A percentile compares a stretch with the other conserved stretches of the same genome.
Evolutionary conservation across 2,113 vertebrate genomes (phyloP).

Genomic region (Lycocorax pyrrhopterus): DNA sequence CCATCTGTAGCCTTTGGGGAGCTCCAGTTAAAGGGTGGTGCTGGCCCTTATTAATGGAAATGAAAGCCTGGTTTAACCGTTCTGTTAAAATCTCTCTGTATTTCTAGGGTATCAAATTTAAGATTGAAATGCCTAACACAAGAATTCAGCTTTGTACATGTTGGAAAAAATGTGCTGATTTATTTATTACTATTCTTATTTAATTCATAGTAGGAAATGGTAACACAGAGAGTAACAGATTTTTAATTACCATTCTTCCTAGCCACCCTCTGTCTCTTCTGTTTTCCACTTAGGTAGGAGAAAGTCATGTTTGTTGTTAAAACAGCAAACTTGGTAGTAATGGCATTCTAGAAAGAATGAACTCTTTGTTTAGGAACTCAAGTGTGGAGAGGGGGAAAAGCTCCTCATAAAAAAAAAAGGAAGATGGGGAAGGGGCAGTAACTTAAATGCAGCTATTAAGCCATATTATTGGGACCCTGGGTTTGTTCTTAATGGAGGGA

Average conservation of each 20-base stretch:
- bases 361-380: slow-evolving; percentile 32
- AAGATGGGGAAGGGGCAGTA: slow-evolving; percentile 1
- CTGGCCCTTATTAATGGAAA: not conserved
- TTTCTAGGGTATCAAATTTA: not conserved
- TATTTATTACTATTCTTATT: not conserved
- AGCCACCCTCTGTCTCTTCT: not conserved
- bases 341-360: slow-evolving; percentile 18
- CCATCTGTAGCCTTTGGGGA: not conserved
- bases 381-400: not conserved
- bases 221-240: not conserved
- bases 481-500: slow-evolving; percentile 56
- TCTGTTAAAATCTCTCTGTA: not conserved
- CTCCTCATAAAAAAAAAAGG: not conserved
- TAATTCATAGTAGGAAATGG: not conserved
- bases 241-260: not conserved
- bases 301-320: slow-evolving; percentile 44
- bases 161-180: not conserved
- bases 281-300: not conserved
- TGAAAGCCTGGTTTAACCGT: not conserved
- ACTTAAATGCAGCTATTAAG: slow-evolving; percentile 64
- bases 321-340: not conserved
- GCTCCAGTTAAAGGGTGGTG: not conserved
- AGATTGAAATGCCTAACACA: not conserved
- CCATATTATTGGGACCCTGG: slow-evolving; percentile 30
- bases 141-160: not conserved